Base-by-base conservation (phyloP, 2,113 vertebrate genomes). In the Cavia porcellus region DNA sequence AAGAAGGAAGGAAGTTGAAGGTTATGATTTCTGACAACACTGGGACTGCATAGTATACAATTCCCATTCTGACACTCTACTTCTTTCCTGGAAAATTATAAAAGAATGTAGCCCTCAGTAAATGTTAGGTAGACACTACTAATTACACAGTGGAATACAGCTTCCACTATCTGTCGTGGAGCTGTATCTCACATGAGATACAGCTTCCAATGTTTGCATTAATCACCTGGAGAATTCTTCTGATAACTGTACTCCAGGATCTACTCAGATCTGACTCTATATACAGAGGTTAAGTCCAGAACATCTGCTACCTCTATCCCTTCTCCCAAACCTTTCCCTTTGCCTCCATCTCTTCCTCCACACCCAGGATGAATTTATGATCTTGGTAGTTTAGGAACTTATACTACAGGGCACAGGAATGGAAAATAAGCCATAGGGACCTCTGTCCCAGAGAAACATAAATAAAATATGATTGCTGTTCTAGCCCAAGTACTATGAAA, bases 261-360 rank as follows among this genome's bases (percentile, higher is more conserved):
- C 2, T 17, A 22, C 15, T 52, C 45, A 45, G 59, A 30, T 64
- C n/a, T 61, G 47, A 50, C 32, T 70, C 66, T 32, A 5, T 5
- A 42, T 25, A n/a, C 66, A 5, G 32, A 32, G 88, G 59, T 10
- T 20, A 47, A 90, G 45, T 14, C 3, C 1, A 5, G 28, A 9
- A 3, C 17, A 2, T 24, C 55, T 64, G n/a, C 12, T 9, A 0
- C 1, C 25, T 6, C 20, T 19, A 11, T 7, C 4, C 1, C 19
- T 4, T 11, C 30, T 24, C 55, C 42, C 30, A 42, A 42, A 13
- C 9, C 22, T 14, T 52, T 47, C 13, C n/a, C 17, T 66, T 6
- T 52, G 17, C 28, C 12, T 72, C 52, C 15, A 52, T 13, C n/a
- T 83, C 28, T 50, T n/a, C 7, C 52, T 1, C 24, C 0, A 28